Evolutionary conservation across 2,113 vertebrate species (phyloP).

Genomic region (Pachypanchax playfairii): DNA sequence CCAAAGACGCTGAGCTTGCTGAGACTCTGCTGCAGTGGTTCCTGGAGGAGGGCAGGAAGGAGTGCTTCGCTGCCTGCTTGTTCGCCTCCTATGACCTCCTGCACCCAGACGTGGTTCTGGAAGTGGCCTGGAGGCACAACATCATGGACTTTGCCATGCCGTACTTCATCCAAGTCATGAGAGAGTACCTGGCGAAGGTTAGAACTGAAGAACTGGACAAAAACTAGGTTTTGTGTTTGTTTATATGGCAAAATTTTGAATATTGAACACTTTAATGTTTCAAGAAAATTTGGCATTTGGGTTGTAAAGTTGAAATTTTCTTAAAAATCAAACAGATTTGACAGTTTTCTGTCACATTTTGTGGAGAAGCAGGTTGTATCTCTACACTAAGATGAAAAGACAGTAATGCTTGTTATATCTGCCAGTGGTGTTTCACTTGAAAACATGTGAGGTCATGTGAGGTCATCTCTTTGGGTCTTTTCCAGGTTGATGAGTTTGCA

Average conservation of each 20-base stretch:
- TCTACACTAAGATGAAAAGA: neutral
- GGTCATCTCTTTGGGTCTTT: constrained; percentile 82
- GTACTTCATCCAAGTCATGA: constrained; percentile 92
- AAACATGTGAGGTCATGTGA: constrained; percentile 61
- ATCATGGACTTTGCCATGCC: constrained; percentile 91
- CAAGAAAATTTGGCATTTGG: neutral
- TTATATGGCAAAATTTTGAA: neutral
- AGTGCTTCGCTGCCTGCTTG: constrained; percentile 89
- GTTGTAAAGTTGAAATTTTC: neutral
- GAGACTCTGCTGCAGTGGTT: constrained; percentile 91
- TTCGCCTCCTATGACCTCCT: constrained; percentile 90
- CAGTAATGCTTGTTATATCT: constrained; percentile 24
- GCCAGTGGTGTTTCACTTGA: constrained; percentile 30
- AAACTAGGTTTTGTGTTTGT: neutral
- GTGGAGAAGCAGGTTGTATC: constrained; percentile 6
- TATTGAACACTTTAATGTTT: too few species aligned
- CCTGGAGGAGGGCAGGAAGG: constrained; percentile 86
- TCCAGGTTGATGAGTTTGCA: constrained; percentile 89
- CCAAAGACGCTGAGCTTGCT: constrained; percentile 85
- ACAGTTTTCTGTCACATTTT: neutral
- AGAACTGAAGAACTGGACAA: constrained; percentile 40
- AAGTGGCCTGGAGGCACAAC: constrained; percentile 89
- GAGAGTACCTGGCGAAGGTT: constrained; percentile 89
- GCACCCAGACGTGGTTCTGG: constrained; percentile 87
- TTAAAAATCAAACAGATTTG: neutral